A percentile compares a stretch with the other conserved stretches of the same genome.
These are phyloP conservation scores for Noctua janthe DNA, from an alignment of 2,888 invertebrate species.

Conservation along the genomic window DNA sequence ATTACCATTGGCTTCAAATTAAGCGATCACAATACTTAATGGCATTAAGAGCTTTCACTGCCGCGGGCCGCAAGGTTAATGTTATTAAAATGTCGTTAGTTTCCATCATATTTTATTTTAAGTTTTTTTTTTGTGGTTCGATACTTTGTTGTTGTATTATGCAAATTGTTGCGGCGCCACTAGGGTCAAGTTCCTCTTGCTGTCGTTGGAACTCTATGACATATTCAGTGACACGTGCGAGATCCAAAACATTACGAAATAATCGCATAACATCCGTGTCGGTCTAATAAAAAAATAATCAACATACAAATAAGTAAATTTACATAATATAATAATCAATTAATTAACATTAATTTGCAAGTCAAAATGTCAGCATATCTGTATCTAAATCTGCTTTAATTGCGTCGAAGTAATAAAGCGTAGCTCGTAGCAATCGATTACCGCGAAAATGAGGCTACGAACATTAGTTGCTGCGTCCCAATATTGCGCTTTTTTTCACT, in stretches of 20 bases:
- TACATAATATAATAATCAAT: constrained; percentile 55
- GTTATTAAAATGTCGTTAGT: constrained; percentile 70
- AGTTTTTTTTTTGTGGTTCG: not conserved
- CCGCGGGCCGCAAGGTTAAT: constrained; percentile 57
- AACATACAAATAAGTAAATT: constrained; percentile 54
- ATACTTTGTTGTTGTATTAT: not conserved
- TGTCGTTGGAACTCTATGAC: not conserved
- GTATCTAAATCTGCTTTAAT: constrained; percentile 40
- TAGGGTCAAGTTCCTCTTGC: not conserved
- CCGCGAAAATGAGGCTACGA: constrained; percentile 49
- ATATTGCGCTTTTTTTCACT: constrained; percentile 51
- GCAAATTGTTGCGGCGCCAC: not conserved
- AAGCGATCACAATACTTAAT: constrained; percentile 68
- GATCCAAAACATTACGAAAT: constrained; percentile 12
- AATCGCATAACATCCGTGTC: constrained; percentile 57
- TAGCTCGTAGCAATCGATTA: constrained; percentile 48
- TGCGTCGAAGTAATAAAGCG: constrained; percentile 35
- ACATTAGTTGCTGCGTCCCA: constrained; percentile 41
- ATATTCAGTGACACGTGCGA: not conserved
- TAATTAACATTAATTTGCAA: constrained; percentile 55
- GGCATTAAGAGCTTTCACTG: constrained; percentile 64
- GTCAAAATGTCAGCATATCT: constrained; percentile 27
- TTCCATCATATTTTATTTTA: constrained; percentile 38
- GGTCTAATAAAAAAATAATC: constrained; percentile 49
- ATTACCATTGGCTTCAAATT: constrained; percentile 63